Conservation (phyloP, 2,113 vertebrate species). For the Castor canadensis region DNA sequence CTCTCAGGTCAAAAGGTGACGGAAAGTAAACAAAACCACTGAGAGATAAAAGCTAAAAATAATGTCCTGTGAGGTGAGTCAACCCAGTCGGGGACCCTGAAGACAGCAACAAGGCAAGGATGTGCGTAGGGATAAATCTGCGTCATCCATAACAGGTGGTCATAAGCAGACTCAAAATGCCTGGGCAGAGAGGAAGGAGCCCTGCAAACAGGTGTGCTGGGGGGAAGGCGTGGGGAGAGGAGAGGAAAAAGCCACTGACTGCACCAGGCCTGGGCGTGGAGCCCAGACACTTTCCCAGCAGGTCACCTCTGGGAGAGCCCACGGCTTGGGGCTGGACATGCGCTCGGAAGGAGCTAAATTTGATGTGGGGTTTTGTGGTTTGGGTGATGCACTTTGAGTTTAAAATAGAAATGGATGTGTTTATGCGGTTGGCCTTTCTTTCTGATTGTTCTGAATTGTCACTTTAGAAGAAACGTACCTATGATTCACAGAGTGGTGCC, state of each 20-base stretch:
- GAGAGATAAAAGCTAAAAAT: constrained; percentile 79
- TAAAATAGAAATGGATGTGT: constrained; percentile 73
- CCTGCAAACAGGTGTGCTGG: constrained; percentile 68
- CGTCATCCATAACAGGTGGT: constrained; percentile 78
- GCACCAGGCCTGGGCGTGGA: constrained; percentile 25
- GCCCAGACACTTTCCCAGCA: constrained; percentile 73
- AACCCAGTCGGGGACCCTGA: constrained; percentile 59
- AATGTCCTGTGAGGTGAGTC: constrained; percentile 60
- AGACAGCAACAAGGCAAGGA: constrained; percentile 74
- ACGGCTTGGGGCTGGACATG: background rate
- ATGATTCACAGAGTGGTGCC: constrained; percentile 44
- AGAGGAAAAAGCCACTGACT: constrained; percentile 42
- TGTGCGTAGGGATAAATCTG: constrained; percentile 73
- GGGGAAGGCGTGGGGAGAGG: constrained; percentile 42
- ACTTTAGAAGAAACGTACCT: constrained; percentile 45
- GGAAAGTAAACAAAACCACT: constrained; percentile 75
- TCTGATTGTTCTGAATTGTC: constrained; percentile 59
- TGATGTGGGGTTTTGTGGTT: constrained; percentile 68
- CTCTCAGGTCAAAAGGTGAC: constrained; percentile 69
- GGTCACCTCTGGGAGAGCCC: constrained; percentile 46
- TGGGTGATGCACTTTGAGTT: constrained; percentile 58
- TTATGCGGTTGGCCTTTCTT: constrained; percentile 48
- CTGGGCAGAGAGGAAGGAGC: constrained; percentile 45
- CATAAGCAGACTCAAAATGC: constrained; percentile 37
- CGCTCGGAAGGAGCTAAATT: constrained; percentile 67